These are phyloP conservation scores for Megaceryle torquata DNA, from an alignment of 2,113 vertebrate genomes.

Conservation along the genomic window DNA sequence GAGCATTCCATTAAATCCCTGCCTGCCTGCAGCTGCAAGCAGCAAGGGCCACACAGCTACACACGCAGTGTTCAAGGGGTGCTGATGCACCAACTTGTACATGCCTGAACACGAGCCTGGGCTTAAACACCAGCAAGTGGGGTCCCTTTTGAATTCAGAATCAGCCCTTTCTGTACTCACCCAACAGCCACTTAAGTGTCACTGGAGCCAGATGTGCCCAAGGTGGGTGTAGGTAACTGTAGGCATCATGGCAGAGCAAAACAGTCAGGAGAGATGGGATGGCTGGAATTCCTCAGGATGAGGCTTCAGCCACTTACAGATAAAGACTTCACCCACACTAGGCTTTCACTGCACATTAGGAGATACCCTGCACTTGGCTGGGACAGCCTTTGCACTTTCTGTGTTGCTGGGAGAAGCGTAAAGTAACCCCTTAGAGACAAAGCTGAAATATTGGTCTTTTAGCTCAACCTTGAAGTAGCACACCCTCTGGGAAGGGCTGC, in stretches of 20 bases:
- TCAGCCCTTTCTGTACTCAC: not conserved
- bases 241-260: not conserved
- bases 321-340: not conserved
- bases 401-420: not conserved
- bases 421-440: not conserved
- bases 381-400: not conserved
- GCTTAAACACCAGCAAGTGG: not conserved
- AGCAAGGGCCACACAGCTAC: not conserved
- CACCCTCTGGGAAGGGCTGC: not conserved
- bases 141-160: not conserved
- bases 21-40: not conserved
- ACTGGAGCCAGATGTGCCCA: not conserved
- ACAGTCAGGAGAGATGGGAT: not conserved
- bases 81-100: not conserved
- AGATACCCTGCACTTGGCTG: not conserved
- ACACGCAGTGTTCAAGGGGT: fast-evolving
- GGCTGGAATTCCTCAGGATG: not conserved
- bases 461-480: not conserved
- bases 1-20: not conserved
- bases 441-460: not conserved
- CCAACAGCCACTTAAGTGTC: not conserved
- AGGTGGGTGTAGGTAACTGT: fast-evolving
- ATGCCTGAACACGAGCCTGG: fast-evolving
- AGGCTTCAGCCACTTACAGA: not conserved
- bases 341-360: not conserved